Conservation (phyloP, 2,113 vertebrate genomes). For the Tilapia sparmanii region DNA sequence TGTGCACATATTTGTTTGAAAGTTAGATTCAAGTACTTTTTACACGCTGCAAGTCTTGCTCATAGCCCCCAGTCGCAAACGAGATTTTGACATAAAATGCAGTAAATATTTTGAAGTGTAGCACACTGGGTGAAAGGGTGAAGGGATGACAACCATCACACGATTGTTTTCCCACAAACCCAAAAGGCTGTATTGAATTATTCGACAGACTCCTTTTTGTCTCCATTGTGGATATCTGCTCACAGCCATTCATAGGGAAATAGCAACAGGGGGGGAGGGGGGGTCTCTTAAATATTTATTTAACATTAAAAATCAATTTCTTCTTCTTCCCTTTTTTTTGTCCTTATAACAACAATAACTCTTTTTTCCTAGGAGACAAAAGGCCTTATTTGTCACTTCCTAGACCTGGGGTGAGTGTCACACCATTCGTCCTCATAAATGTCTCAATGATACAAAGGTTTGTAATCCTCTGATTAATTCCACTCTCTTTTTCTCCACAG, state of each 20-base stretch:
- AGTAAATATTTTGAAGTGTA: conserved; percentile 6
- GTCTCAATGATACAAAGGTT: neutral
- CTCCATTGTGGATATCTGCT: neutral
- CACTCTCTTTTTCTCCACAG: conserved; percentile 58
- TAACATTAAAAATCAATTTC: neutral
- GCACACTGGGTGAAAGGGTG: neutral
- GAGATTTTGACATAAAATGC: neutral
- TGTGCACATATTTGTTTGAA: neutral
- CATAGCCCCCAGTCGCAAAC: neutral
- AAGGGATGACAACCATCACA: neutral
- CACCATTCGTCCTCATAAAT: neutral
- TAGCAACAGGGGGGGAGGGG: neutral
- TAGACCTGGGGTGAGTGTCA: conserved; percentile 87
- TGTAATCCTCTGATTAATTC: neutral
- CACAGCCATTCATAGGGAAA: neutral
- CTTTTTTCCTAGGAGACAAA: conserved; percentile 84
- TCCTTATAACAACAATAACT: neutral
- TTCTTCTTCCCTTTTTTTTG: neutral
- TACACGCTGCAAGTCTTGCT: neutral
- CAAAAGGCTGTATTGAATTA: neutral
- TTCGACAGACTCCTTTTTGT: neutral
- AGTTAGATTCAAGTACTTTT: neutral
- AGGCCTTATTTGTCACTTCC: conserved; percentile 90
- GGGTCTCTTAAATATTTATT: neutral
- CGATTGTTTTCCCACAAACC: neutral